phyloP scores from a whole-genome alignment of 1,140 invertebrate species.

The Acyrthosiphon pisum region DNA sequence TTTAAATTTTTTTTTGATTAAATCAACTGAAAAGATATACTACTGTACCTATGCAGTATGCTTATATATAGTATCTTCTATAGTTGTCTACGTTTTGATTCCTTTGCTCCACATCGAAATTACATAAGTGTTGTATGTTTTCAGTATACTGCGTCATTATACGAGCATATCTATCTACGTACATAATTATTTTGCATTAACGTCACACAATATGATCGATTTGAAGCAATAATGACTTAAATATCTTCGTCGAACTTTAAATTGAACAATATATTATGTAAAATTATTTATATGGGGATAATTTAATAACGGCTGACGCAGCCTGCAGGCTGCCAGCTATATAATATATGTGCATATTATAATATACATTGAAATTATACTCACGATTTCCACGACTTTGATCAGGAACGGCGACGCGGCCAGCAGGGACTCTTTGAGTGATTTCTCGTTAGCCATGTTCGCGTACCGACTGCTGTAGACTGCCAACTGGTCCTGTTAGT shows the following conservation, averaged over 20 bases:
- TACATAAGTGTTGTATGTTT: not conserved
- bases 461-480: not conserved
- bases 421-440: constrained; percentile 62
- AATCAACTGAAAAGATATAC: not conserved
- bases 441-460: constrained; percentile 62
- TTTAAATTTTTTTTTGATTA: not conserved
- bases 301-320: not conserved
- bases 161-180: not conserved
- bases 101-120: not conserved
- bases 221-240: not conserved
- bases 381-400: constrained; percentile 66
- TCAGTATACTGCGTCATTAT: not conserved
- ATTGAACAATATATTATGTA: not conserved
- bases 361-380: constrained; percentile 57
- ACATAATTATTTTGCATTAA: not conserved
- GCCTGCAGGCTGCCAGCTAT: no score
- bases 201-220: not conserved
- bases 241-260: not conserved
- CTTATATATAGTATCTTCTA: not conserved
- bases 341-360: no score
- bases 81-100: not conserved
- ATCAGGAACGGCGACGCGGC: constrained; percentile 62
- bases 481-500: not conserved
- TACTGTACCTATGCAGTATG: no score
- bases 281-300: not conserved